Evolutionary conservation across 2,888 invertebrate genomes (phyloP).

Genomic region (Flexamia atlantica): DNA sequence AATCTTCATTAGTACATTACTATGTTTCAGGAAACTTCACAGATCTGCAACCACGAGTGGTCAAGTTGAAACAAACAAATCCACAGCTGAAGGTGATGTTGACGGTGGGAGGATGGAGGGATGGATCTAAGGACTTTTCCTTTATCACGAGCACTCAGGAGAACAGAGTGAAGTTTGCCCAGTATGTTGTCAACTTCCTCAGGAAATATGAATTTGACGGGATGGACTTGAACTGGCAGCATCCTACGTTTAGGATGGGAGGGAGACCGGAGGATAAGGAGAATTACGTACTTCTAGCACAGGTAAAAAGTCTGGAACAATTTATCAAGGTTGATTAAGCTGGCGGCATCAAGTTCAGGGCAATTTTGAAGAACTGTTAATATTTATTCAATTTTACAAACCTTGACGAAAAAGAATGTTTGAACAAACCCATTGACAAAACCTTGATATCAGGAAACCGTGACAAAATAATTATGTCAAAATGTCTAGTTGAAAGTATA

Average conservation of each 20-base stretch:
- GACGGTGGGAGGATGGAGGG: conserved; percentile 84
- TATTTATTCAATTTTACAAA: too few species aligned
- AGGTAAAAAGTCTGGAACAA: too few species aligned
- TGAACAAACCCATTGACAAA: too few species aligned
- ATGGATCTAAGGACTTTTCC: too few species aligned
- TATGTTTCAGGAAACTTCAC: background rate
- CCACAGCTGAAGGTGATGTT: conserved; percentile 74
- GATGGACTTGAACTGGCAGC: conserved; percentile 88
- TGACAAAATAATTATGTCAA: too few species aligned
- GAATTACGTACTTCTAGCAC: conserved; percentile 77
- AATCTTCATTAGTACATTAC: too few species aligned
- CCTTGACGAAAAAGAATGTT: too few species aligned
- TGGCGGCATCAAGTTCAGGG: too few species aligned
- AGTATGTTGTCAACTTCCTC: conserved; percentile 81
- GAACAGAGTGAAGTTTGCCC: conserved; percentile 78
- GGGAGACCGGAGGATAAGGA: conserved; percentile 76
- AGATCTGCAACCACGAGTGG: background rate
- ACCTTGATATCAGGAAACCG: too few species aligned
- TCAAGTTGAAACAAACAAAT: conserved; percentile 5
- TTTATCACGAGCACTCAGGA: conserved; percentile 79
- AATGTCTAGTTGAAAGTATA: too few species aligned
- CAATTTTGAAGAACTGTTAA: too few species aligned
- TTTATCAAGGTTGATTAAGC: too few species aligned
- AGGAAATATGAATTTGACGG: conserved; percentile 87
- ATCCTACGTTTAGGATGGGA: conserved; percentile 78